phyloP scores from a whole-genome alignment of 37 sponge, comb jelly and placozoan genomes.

The Haliclona indistincta region DNA sequence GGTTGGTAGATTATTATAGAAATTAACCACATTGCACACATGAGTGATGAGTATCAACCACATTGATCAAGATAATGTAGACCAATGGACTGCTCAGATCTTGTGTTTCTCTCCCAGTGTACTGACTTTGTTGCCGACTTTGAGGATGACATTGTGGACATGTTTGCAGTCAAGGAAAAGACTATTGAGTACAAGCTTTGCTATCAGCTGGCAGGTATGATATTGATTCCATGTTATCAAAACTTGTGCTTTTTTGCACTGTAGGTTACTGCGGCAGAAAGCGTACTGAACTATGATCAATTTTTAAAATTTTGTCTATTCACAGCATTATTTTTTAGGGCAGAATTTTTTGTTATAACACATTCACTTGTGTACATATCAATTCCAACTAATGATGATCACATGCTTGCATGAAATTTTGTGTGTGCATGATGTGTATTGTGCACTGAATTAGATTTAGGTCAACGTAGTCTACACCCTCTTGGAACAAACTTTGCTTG shows the following conservation, averaged over 20 bases:
- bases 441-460: too few relatives aligned
- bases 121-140: constrained; percentile 44
- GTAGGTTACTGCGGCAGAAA: constrained; percentile 1
- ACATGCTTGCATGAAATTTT: too few relatives aligned
- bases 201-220: background rate
- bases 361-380: too few relatives aligned
- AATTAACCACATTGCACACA: background rate
- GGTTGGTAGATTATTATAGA: background rate
- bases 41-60: background rate
- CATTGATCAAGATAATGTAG: background rate
- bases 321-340: too few relatives aligned
- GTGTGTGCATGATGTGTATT: too few relatives aligned
- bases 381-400: too few relatives aligned
- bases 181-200: constrained; percentile 49
- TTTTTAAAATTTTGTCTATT: too few relatives aligned
- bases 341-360: too few relatives aligned
- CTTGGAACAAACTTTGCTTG: too few relatives aligned
- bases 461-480: too few relatives aligned
- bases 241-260: background rate
- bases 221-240: constrained; percentile 12
- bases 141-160: constrained; percentile 66
- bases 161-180: constrained; percentile 32
- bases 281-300: too few relatives aligned
- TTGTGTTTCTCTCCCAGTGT: constrained; percentile 43
- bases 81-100: background rate